phyloP scores from a whole-genome alignment of 2,888 invertebrate genomes.

The Malachius bipustulatus region DNA sequence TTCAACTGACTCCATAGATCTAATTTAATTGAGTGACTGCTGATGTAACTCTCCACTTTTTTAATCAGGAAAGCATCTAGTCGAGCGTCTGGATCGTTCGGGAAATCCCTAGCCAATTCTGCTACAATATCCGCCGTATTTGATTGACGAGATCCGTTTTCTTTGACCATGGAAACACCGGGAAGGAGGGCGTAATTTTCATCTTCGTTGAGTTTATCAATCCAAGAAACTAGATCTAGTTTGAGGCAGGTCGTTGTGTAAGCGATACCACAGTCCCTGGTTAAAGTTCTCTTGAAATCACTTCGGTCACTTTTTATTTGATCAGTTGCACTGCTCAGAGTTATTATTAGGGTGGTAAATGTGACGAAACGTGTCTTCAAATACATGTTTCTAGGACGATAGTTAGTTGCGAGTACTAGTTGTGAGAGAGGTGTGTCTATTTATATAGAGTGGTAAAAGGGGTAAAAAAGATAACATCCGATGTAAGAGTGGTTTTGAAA shows the following conservation, averaged over 20 bases:
- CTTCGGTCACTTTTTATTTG: too few species aligned
- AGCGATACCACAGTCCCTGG: slow-evolving; percentile 40
- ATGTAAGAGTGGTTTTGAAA: too few species aligned
- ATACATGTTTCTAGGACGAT: too few species aligned
- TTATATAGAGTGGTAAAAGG: too few species aligned
- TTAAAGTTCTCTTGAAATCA: too few species aligned
- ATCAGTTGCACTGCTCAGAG: too few species aligned
- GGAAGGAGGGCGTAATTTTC: slow-evolving; percentile 53
- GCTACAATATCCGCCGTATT: slow-evolving; percentile 53
- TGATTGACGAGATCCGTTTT: slow-evolving; percentile 35
- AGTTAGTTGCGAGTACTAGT: too few species aligned
- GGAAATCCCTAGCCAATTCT: slow-evolving; percentile 56
- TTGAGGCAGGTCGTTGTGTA: slow-evolving; percentile 62
- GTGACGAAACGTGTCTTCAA: too few species aligned
- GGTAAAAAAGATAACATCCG: too few species aligned
- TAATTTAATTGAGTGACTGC: slow-evolving; percentile 56
- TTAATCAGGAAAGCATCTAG: slow-evolving; percentile 58
- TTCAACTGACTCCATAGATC: slow-evolving; percentile 39
- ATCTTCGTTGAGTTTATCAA: slow-evolving; percentile 56
- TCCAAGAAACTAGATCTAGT: slow-evolving; percentile 55
- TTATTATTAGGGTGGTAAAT: too few species aligned
- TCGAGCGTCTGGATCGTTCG: slow-evolving; percentile 59
- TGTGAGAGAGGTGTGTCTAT: too few species aligned
- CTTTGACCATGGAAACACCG: slow-evolving; percentile 57
- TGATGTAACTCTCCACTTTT: slow-evolving; percentile 50